phyloP scores from a whole-genome alignment of 1,140 invertebrate genomes.

The Heliothis virescens region DNA sequence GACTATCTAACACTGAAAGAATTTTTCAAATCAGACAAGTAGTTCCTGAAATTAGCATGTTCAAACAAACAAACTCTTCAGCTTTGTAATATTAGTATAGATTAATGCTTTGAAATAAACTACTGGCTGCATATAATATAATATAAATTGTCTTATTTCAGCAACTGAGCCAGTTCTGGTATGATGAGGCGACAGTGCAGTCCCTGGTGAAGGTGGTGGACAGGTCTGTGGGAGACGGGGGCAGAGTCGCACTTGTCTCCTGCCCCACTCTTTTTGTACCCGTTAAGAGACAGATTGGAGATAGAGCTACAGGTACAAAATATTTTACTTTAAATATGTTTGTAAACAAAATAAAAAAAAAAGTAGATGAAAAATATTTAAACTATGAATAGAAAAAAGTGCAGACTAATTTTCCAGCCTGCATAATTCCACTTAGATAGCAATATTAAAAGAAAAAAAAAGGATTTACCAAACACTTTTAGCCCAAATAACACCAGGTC shows the following conservation, averaged over 20 bases:
- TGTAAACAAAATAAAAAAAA: background rate
- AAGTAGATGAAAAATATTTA: background rate
- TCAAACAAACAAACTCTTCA: too few species aligned
- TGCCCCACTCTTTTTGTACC: constrained; percentile 94
- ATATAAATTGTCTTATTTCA: constrained; percentile 80
- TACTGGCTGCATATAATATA: too few species aligned
- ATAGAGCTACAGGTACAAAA: constrained; percentile 79
- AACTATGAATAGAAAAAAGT: background rate
- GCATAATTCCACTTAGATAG: background rate
- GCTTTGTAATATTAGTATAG: too few species aligned
- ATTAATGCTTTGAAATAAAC: too few species aligned
- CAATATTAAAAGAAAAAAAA: too few species aligned
- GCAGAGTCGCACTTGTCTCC: constrained; percentile 94
- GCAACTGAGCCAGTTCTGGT: constrained; percentile 99
- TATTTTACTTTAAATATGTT: background rate
- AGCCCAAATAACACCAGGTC: background rate
- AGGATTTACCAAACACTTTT: too few species aligned
- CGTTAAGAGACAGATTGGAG: constrained; percentile 86
- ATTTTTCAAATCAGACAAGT: too few species aligned
- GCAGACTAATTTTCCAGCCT: background rate
- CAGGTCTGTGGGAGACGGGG: constrained; percentile 85
- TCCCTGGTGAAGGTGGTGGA: constrained; percentile 89
- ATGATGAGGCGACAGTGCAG: constrained; percentile 92
- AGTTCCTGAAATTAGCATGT: too few species aligned
- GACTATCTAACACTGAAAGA: too few species aligned